Percentiles rank a stretch among this genome's conserved stretches.
These are phyloP conservation scores for Micromussa lordhowensis DNA, from an alignment of 92 coral and sea anemone species.

Conservation along the genomic window DNA sequence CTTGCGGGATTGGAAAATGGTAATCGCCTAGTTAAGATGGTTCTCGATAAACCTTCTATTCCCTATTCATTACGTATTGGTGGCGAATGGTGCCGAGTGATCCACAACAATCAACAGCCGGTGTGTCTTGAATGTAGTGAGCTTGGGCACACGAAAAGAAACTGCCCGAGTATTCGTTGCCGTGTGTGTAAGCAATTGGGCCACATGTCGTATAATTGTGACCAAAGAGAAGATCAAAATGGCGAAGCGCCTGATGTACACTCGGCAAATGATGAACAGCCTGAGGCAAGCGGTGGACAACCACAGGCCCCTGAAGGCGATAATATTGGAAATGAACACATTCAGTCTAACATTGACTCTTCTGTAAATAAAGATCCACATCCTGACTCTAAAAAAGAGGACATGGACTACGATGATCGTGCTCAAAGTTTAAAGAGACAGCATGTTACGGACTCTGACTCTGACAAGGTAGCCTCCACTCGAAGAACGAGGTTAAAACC, in stretches of 20 bases:
- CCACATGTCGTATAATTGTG: neutral
- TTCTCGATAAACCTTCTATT: neutral
- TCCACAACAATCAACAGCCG: slow-evolving; percentile 6
- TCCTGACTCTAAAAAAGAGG: no score
- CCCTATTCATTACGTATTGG: slow-evolving; percentile 17
- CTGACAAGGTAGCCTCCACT: neutral
- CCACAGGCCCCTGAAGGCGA: no score
- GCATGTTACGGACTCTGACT: neutral
- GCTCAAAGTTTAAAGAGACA: no score
- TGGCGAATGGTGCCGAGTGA: slow-evolving; percentile 6
- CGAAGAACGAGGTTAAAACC: neutral
- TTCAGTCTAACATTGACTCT: no score
- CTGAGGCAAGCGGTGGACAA: no score
- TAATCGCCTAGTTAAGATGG: slow-evolving; percentile 17
- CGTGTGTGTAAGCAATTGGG: neutral
- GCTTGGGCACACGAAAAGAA: slow-evolving; percentile 10
- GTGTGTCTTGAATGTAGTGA: slow-evolving; percentile 1
- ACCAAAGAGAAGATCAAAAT: neutral
- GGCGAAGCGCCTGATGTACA: neutral
- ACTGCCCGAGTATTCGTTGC: slow-evolving; percentile 6
- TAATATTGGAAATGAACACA: no score
- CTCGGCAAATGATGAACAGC: neutral
- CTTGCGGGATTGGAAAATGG: slow-evolving; percentile 28
- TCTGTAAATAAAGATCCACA: no score
- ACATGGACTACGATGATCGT: no score